Percentiles rank a stretch among this genome's conserved stretches.
These are phyloP conservation scores for Henricia sp. DNA, from an alignment of 53 echinoderm and acorn worm genomes.

Conservation along the genomic window DNA sequence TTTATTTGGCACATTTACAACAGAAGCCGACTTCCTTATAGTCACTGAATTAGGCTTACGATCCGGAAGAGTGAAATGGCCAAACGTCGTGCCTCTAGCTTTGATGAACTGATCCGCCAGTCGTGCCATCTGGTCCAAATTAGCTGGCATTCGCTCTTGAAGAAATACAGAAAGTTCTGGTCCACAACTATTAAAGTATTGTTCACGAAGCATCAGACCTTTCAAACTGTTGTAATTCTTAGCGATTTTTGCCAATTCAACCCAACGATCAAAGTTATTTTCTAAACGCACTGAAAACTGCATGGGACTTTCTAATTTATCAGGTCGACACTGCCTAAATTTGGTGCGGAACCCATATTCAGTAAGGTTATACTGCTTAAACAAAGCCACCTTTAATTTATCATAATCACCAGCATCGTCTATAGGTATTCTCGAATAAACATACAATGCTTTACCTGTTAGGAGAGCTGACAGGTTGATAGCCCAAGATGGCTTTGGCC, in stretches of 20 bases:
- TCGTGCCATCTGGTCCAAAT: conserved; percentile 7
- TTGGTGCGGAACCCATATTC: conserved; percentile 34
- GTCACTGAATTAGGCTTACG: background rate
- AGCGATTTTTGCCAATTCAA: conserved; percentile 37
- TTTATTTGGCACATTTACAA: background rate
- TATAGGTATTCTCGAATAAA: background rate
- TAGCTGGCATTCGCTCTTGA: conserved; percentile 35
- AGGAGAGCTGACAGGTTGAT: conserved; percentile 25
- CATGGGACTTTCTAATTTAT: conserved; percentile 10
- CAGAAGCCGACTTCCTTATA: background rate
- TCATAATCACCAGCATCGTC: conserved; percentile 20
- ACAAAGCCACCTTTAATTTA: conserved; percentile 11
- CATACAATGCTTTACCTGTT: conserved; percentile 40
- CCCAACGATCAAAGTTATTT: conserved; percentile 31
- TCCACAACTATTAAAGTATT: conserved; percentile 22
- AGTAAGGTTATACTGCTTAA: conserved; percentile 40
- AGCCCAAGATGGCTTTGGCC: conserved; percentile 24
- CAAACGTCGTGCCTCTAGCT: conserved; percentile 29
- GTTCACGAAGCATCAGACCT: conserved; percentile 33
- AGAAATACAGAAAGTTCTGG: conserved; percentile 36
- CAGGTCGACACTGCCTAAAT: conserved; percentile 18
- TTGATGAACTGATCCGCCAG: conserved; percentile 49
- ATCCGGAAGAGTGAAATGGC: background rate
- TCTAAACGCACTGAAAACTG: conserved; percentile 33
- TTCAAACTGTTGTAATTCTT: conserved; percentile 1